Base-by-base conservation (phyloP, 2,888 invertebrate genomes). In the Dryadula phaetusa region DNA sequence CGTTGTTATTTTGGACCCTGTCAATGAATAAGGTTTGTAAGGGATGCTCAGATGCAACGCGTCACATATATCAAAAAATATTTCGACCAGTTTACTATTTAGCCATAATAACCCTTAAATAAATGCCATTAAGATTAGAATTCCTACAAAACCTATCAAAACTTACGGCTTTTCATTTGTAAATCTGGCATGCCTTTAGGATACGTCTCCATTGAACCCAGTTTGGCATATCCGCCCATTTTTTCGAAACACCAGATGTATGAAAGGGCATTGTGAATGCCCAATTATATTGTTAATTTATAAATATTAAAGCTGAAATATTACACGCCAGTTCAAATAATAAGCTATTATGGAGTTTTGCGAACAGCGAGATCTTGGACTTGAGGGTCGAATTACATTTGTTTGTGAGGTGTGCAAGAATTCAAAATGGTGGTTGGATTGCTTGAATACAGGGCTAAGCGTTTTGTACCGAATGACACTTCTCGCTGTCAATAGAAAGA, bases 261-360 rank as follows among this genome's bases (percentile, higher is more conserved):
- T 85, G 80, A 79, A 82, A 83, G 83, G 76, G 77, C 80, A 83
- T 89, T 88, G 87, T 88, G 77, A 87, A 82, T 91, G 86, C 90
- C 91, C 92, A 92, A 92, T 92, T 92, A 92, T 92, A 90, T 91
- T 92, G 92, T 92, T 92, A 92, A 92, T 92, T 90, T 83, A 81
- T 89, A 88, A 92, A 91, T 90, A 90, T 88, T 85, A 85, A 84
- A 83, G 90, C 72, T 77, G 91, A 88, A 90, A 91, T 88, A 84
- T 84, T 82, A 90, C 88, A 90, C 91, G 85, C 78, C 88, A 80
- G 78, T 74, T 66, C 74, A 81, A 84, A 92, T 91, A 92, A 92
- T 92, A 90, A 91, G 90, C 90, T 77, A 89, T 91, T 89, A 89
- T 87, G 77, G 72, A 71, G 70, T 61, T 62, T 52, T 72, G 82